Base-by-base conservation (phyloP, 2,797 vertebrate species). In the Xenopus petersii region DNA sequence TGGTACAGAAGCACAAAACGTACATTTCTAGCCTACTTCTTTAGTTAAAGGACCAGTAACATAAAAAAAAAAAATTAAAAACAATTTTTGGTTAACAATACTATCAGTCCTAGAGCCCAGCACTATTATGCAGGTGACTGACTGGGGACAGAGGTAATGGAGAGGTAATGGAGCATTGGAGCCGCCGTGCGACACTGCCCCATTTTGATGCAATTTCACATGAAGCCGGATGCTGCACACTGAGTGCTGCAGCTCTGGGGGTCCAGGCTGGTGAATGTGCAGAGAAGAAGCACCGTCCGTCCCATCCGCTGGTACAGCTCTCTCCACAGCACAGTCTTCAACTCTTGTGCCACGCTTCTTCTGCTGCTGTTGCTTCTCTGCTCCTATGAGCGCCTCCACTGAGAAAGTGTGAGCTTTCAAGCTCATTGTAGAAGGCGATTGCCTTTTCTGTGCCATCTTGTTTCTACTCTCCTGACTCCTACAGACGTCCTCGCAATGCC, bases 381-480 rank as follows among this genome's bases (percentile, higher is more conserved):
- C 21, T 21, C 21, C 21, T 21, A 21, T 21, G 21, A 21, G 21
- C 21, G 21, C 21, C 21, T 21, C 21, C 21, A 21, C 1, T 21
- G 21, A 21, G 21, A 21, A 21, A 21, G 21, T 1, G 21, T 21
- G 97, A 80, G 97, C 97, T 88, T 95, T 96, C 26, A 98, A 93
- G 82, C 97, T 98, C 75, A 98, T 91, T 17, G 93, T 92, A 85
- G 95, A 95, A 78, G 95, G 95, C 74, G 96, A 96, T 77, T 95
- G 88, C 80, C 96, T 92, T 88, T 98, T 98, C 88, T 98, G 96
- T 69, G 97, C 95, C 96, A 98, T 98, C 73, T 88, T 0, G 13
- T 12, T 17, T 56, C 26, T 54, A 47, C 77, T 26, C 79, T 6
- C 80, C 81, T 80, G 1, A 33, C 21, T 12, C 36, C 60, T 36